These are phyloP conservation scores for Polydrusus cervinus DNA, from an alignment of 2,888 invertebrate species.

Conservation along the genomic window DNA sequence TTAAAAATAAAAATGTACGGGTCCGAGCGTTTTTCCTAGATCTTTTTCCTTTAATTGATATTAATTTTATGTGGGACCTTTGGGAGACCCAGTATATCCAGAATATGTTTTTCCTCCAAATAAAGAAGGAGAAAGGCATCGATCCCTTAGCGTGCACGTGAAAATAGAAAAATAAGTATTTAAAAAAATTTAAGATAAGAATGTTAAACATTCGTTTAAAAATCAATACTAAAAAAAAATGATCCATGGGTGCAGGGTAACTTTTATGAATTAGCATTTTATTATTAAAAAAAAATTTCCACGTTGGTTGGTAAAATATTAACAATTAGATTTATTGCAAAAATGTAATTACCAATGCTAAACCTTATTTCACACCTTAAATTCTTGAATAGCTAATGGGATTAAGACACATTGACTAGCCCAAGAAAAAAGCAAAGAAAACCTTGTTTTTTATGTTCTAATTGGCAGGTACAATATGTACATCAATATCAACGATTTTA, in stretches of 20 bases:
- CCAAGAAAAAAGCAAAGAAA: constrained; percentile 20
- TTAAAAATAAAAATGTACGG: too few species aligned
- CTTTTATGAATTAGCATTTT: constrained; percentile 5
- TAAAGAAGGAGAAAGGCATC: too few species aligned
- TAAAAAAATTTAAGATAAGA: not conserved
- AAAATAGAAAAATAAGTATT: too few species aligned
- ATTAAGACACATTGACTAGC: constrained; percentile 17
- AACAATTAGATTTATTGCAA: constrained; percentile 18
- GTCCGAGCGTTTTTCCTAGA: too few species aligned
- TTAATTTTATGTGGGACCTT: too few species aligned
- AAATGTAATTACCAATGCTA: constrained; percentile 26
- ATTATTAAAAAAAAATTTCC: not conserved
- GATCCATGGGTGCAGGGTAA: not conserved
- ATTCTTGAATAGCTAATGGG: constrained; percentile 13
- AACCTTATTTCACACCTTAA: constrained; percentile 20
- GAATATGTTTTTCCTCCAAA: too few species aligned
- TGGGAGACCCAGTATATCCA: too few species aligned
- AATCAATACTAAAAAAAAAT: not conserved
- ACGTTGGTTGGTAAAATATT: constrained; percentile 2
- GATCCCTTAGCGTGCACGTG: too few species aligned
- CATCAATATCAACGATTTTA: not conserved
- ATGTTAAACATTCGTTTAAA: not conserved
- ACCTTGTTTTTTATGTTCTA: constrained; percentile 18
- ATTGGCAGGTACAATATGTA: not conserved
- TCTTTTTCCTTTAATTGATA: too few species aligned